Evolutionary conservation across 2,888 invertebrate species (phyloP).

Genomic region (Orthosia incerta): DNA sequence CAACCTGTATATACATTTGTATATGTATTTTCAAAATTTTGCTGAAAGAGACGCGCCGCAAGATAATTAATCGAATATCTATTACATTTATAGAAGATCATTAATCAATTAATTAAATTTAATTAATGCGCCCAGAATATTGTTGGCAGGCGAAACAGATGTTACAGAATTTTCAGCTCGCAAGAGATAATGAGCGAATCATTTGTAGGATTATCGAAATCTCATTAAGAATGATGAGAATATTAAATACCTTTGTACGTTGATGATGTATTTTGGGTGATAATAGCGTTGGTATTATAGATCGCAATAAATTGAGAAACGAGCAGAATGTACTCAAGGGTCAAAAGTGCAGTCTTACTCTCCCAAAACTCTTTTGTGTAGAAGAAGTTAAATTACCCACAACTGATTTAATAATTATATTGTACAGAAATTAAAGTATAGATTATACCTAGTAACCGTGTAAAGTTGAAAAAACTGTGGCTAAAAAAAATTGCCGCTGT

Average conservation of each 20-base stretch:
- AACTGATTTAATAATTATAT: too few relatives aligned
- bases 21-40: not conserved
- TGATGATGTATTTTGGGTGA: not conserved
- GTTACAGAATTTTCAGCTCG: conserved; percentile 12
- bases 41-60: not conserved
- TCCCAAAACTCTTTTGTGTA: too few relatives aligned
- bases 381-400: too few relatives aligned
- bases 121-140: conserved; percentile 20
- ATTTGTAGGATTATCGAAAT: conserved; percentile 22
- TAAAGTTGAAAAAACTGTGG: too few relatives aligned
- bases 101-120: conserved; percentile 34
- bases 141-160: conserved; percentile 23
- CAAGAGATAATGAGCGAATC: conserved; percentile 23
- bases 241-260: conserved; percentile 9
- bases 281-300: not conserved
- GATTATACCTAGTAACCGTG: too few relatives aligned
- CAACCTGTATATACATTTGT: too few relatives aligned
- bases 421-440: too few relatives aligned
- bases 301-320: not conserved
- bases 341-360: too few relatives aligned
- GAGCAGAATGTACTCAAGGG: not conserved
- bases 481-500: too few relatives aligned
- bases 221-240: conserved; percentile 27
- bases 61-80: conserved; percentile 38
- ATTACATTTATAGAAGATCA: conserved; percentile 3